Base-by-base conservation (phyloP, 1,140 invertebrate species). In the Rhizoglyphus robini region DNA sequence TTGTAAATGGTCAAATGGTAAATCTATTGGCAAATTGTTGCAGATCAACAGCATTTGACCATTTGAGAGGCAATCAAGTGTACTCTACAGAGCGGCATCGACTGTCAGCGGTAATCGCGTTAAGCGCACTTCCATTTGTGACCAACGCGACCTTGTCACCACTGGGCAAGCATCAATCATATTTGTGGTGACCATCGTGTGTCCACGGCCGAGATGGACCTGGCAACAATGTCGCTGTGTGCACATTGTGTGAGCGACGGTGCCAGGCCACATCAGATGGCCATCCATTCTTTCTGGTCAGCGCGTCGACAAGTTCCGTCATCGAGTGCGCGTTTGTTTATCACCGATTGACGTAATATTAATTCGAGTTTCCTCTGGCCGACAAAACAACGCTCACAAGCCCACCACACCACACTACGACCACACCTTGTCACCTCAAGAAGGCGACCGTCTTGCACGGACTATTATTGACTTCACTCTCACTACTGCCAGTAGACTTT, bases 341-440 rank as follows among this genome's bases (percentile, higher is more conserved):
- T 46, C 41, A 46, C 15, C 41, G 23, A 46, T 46, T 46, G 41
- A 46, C 15, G 41, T 23, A 46, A 23, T 46, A 46, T 41, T 41
- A 18, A 18, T 41, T 41, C 36, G 18, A 41, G 20, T 54, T 54
- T 54, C 51, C 51, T 25, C 15, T 54, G n/a, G 51, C 23, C 23
- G 51, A 25, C 51, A 54, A 54, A 54, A 54, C 51, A 54, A 54
- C 51, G 23, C 15, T 46, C 8, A 32, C 51, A 15, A 54, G 51
- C 23, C 23, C 51, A 32, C 51, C 23, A n/a, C n/a, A n/a, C n/a
- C n/a, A n/a, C n/a, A n/a, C n/a, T n/a, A n/a, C n/a, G n/a, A n/a
- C 51, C 51, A 54, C 51, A 54, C 51, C 51, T 54, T 54, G 51
- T 54, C 51, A 54, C 51, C 51, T 54, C 20, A 54, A 54, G 51